A percentile compares a stretch with the other conserved stretches of the same genome.
Conservation (phyloP, 2,113 vertebrate genomes). For the Atrichornis clamosus region DNA sequence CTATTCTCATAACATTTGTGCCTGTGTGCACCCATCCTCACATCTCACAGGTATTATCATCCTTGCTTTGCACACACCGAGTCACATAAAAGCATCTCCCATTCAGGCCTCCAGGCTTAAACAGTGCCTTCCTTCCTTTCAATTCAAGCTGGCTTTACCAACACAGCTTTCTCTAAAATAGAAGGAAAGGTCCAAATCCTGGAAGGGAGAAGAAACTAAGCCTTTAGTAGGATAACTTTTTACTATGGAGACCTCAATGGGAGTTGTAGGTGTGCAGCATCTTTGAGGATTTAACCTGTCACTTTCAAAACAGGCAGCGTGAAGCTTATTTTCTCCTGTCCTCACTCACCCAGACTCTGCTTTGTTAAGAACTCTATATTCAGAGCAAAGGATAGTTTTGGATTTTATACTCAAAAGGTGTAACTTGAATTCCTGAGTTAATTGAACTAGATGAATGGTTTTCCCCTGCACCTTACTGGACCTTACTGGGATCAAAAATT, state of each 20-base stretch:
- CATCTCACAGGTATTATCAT: background rate
- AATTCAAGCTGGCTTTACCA: background rate
- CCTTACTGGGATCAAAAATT: conserved; percentile 13
- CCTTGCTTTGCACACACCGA: background rate
- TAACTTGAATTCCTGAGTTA: conserved; percentile 17
- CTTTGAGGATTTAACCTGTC: conserved; percentile 15
- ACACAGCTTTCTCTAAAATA: background rate
- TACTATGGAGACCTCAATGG: background rate
- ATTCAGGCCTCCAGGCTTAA: background rate
- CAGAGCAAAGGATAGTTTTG: background rate
- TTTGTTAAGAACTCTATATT: background rate
- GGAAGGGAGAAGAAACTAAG: background rate
- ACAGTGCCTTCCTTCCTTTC: background rate
- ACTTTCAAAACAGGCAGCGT: background rate
- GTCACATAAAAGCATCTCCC: background rate
- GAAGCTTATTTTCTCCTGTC: conserved; percentile 17
- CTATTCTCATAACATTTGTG: background rate
- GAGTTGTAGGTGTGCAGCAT: background rate
- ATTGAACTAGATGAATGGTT: conserved; percentile 9
- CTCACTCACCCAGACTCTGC: background rate
- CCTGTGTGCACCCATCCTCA: background rate
- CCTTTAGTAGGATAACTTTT: background rate
- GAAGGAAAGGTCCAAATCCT: background rate
- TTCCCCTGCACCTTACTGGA: background rate
- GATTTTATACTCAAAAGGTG: background rate